phyloP scores from a whole-genome alignment of 37 sponge, comb jelly and placozoan species.

The Corticium candelabrum region DNA sequence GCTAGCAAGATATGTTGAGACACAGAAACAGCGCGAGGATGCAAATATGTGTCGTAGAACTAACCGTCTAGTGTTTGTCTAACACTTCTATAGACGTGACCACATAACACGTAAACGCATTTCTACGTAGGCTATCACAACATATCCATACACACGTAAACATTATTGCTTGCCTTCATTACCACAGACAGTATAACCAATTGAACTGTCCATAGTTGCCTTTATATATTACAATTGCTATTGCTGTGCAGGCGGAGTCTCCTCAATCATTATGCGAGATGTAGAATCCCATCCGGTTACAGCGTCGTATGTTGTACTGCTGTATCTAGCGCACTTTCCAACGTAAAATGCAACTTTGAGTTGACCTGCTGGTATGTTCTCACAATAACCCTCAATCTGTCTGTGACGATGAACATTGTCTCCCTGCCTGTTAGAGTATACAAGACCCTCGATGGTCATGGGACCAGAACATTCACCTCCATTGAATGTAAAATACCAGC shows the following conservation, averaged over 20 bases:
- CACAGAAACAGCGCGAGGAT: too few species aligned
- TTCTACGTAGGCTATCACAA: too few species aligned
- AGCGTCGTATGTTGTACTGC: slow-evolving; percentile 48
- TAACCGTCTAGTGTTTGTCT: too few species aligned
- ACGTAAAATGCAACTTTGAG: neutral
- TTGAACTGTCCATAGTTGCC: too few species aligned
- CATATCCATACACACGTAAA: too few species aligned
- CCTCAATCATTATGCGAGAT: slow-evolving; percentile 48
- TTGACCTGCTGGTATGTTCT: neutral
- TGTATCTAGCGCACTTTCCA: slow-evolving; percentile 27
- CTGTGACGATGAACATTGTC: neutral
- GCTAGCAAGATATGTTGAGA: too few species aligned
- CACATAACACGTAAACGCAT: too few species aligned
- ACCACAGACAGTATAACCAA: too few species aligned
- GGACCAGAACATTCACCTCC: neutral
- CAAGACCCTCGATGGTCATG: neutral
- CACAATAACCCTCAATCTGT: slow-evolving; percentile 6
- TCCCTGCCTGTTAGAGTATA: neutral
- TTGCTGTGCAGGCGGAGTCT: slow-evolving; percentile 14
- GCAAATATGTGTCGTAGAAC: too few species aligned
- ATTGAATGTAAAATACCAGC: slow-evolving; percentile 11
- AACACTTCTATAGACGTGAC: too few species aligned
- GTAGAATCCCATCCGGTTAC: slow-evolving; percentile 54
- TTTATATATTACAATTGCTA: too few species aligned
- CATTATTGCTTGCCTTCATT: too few species aligned